A percentile compares a stretch with the other conserved stretches of the same genome.
These are phyloP conservation scores for Sisyra terminalis DNA, from an alignment of 2,888 invertebrate species.

Conservation along the genomic window DNA sequence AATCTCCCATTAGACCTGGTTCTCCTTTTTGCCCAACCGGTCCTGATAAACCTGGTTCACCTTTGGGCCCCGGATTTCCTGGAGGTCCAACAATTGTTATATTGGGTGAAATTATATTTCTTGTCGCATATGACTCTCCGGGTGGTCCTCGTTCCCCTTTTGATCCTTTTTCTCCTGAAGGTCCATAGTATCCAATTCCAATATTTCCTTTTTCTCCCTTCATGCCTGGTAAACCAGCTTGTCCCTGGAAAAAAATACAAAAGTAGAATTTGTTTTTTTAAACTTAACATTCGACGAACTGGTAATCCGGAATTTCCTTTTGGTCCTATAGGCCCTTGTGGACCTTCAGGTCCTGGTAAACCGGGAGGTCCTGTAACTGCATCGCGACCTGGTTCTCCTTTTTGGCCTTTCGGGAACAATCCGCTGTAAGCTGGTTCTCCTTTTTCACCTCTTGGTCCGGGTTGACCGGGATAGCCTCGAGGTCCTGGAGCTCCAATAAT, in stretches of 20 bases:
- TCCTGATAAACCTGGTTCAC: slow-evolving; percentile 42
- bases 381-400: slow-evolving; percentile 67
- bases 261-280: slow-evolving; percentile 4
- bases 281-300: slow-evolving; percentile 23
- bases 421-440: slow-evolving; percentile 66
- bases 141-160: slow-evolving; percentile 44
- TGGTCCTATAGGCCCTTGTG: slow-evolving; percentile 36
- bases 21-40: slow-evolving; percentile 51
- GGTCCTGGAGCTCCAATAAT: slow-evolving; percentile 55
- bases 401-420: slow-evolving; percentile 58
- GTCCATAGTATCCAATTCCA: slow-evolving; percentile 42
- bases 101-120: not conserved
- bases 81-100: slow-evolving; percentile 18
- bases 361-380: slow-evolving; percentile 54
- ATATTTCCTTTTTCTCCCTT: slow-evolving; percentile 49
- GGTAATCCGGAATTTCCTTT: slow-evolving; percentile 42
- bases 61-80: slow-evolving; percentile 37
- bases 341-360: slow-evolving; percentile 43
- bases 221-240: slow-evolving; percentile 46
- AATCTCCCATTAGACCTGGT: slow-evolving; percentile 49
- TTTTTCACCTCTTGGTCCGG: slow-evolving; percentile 57
- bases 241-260: slow-evolving; percentile 34
- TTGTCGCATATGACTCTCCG: slow-evolving; percentile 28
- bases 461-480: slow-evolving; percentile 50
- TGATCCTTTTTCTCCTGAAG: slow-evolving; percentile 41